phyloP scores from a whole-genome alignment of 2,888 invertebrate genomes.

The Agrenia bidenticulata region DNA sequence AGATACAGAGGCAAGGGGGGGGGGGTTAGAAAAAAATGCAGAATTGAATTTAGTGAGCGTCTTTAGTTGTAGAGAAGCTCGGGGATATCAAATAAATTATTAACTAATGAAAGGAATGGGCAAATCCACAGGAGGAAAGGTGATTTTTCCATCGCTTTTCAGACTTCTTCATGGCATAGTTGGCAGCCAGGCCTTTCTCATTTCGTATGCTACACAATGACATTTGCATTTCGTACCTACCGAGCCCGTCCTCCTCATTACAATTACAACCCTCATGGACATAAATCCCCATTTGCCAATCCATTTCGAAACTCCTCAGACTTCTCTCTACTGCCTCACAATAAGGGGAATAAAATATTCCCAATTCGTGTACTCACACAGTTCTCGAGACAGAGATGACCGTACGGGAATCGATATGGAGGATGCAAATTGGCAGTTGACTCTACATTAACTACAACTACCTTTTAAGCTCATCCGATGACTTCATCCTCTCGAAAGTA shows the following conservation, averaged over 20 bases:
- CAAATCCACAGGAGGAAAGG: constrained; percentile 20
- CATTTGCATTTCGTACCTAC: constrained; percentile 15
- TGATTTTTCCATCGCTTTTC: constrained; percentile 7
- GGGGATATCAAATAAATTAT: constrained; percentile 19
- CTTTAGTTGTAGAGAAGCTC: constrained; percentile 1
- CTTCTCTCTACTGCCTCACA: constrained; percentile 6
- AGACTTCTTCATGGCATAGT: constrained; percentile 12
- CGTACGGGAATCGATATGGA: too few relatives aligned
- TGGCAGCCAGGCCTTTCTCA: constrained; percentile 10
- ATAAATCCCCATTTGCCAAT: constrained; percentile 11
- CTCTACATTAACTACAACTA: too few relatives aligned
- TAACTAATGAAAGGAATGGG: constrained; percentile 17
- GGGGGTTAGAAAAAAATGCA: too few relatives aligned
- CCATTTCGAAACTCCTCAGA: constrained; percentile 7
- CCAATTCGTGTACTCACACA: neutral
- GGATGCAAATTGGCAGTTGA: too few relatives aligned
- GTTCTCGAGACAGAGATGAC: neutral
- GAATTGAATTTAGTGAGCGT: constrained; percentile 1
- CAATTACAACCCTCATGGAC: neutral
- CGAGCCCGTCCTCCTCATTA: too few relatives aligned
- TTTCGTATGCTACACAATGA: constrained; percentile 2
- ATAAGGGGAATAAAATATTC: neutral
- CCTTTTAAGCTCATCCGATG: too few relatives aligned
- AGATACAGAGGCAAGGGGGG: too few relatives aligned
- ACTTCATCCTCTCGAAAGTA: too few relatives aligned